Conservation (phyloP, 2,888 invertebrate genomes). For the Pachymerium ferrugineum region DNA sequence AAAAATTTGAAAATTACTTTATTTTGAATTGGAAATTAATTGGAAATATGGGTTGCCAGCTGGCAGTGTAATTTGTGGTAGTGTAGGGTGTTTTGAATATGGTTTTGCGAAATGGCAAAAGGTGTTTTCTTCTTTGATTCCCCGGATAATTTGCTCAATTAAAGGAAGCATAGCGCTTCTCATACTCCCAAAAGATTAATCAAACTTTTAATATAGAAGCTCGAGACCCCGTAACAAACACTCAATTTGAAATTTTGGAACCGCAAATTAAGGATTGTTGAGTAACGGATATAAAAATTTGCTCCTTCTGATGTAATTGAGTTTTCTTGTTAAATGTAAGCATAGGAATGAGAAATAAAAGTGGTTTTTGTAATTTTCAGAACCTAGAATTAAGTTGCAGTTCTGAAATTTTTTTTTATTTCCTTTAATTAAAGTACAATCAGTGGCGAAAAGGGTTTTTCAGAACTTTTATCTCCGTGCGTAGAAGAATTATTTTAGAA, state of each 20-base stretch:
- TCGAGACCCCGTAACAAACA: background rate
- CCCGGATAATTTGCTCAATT: conserved; percentile 11
- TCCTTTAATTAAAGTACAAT: too few relatives aligned
- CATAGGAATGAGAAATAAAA: too few relatives aligned
- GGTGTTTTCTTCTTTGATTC: background rate
- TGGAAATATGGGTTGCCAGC: too few relatives aligned
- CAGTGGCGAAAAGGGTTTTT: too few relatives aligned
- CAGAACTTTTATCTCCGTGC: too few relatives aligned
- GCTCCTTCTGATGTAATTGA: background rate
- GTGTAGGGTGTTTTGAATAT: background rate
- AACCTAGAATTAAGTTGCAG: too few relatives aligned
- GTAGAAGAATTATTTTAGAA: too few relatives aligned
- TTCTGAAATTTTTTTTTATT: too few relatives aligned
- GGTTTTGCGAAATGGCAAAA: background rate
- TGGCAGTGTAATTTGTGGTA: background rate
- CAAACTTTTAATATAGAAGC: conserved; percentile 4
- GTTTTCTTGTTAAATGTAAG: too few relatives aligned
- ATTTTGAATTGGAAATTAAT: background rate
- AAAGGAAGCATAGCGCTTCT: conserved; percentile 5
- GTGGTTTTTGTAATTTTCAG: too few relatives aligned
- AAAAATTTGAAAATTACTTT: background rate
- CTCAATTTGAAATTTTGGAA: conserved; percentile 12
- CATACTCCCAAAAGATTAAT: background rate
- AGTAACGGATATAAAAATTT: background rate
- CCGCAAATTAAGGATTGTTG: conserved; percentile 23